phyloP scores from a whole-genome alignment of 2,888 invertebrate genomes.

The Epistrophe grossulariae region DNA sequence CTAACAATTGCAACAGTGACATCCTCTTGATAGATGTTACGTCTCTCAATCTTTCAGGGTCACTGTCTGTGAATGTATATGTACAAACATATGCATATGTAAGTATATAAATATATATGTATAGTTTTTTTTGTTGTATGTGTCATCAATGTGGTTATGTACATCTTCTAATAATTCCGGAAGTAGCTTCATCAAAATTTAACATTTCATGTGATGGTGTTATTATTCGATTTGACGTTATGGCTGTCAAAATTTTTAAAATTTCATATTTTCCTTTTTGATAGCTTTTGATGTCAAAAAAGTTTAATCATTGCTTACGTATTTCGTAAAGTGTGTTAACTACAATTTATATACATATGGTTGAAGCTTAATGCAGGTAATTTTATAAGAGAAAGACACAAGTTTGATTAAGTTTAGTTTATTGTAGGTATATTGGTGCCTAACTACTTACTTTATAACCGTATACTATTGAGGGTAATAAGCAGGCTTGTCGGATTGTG shows the following conservation, averaged over 20 bases:
- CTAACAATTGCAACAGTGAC: constrained; percentile 9
- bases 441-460: too few relatives aligned
- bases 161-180: constrained; percentile 8
- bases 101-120: constrained; percentile 10
- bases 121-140: neutral
- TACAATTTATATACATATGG: too few relatives aligned
- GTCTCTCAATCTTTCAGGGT: constrained; percentile 76
- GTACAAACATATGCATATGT: neutral
- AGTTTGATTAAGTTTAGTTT: too few relatives aligned
- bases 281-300: neutral
- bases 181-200: constrained; percentile 31
- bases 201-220: constrained; percentile 13
- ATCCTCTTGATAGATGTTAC: constrained; percentile 42
- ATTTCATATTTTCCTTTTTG: neutral
- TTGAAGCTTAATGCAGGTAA: too few relatives aligned
- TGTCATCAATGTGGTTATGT: constrained; percentile 19
- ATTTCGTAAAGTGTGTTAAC: too few relatives aligned
- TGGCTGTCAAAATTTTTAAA: constrained; percentile 30
- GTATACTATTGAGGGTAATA: too few relatives aligned
- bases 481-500: too few relatives aligned
- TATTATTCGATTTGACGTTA: constrained; percentile 9
- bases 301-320: neutral
- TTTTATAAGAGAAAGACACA: too few relatives aligned
- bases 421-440: too few relatives aligned
- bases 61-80: constrained; percentile 54